These are phyloP conservation scores for Pinctada fucata DNA, from an alignment of 2,888 invertebrate genomes.

Conservation along the genomic window DNA sequence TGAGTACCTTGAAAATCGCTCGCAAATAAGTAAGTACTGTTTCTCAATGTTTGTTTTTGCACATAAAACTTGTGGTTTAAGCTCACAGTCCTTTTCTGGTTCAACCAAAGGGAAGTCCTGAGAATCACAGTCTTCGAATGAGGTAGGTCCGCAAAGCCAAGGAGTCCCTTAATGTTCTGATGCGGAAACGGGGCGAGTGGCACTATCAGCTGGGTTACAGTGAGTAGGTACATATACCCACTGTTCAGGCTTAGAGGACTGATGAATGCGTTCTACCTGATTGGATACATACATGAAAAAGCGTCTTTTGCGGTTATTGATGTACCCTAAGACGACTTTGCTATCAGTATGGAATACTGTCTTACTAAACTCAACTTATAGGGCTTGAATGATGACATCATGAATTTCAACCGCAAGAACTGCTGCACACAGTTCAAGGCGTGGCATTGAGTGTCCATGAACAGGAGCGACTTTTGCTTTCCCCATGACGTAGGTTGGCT, in stretches of 20 bases:
- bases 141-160: conserved; percentile 35
- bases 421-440: conserved; percentile 52
- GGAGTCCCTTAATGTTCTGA: conserved; percentile 1
- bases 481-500: conserved; percentile 46
- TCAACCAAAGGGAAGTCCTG: conserved; percentile 27
- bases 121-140: neutral
- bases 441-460: conserved; percentile 47
- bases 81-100: conserved; percentile 29
- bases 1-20: conserved; percentile 40
- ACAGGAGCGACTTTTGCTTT: conserved; percentile 53
- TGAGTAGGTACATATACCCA: conserved; percentile 43
- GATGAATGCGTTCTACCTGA: conserved; percentile 36
- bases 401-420: conserved; percentile 46
- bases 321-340: conserved; percentile 45
- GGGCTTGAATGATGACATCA: conserved; percentile 18
- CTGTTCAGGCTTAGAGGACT: conserved; percentile 34
- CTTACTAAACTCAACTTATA: conserved; percentile 21
- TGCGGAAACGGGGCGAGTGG: conserved; percentile 28
- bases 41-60: neutral
- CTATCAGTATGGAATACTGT: conserved; percentile 45
- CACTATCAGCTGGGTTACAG: conserved; percentile 40
- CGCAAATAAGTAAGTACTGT: conserved; percentile 7
- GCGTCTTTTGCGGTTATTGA: conserved; percentile 36
- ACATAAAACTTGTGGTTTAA: conserved; percentile 25
- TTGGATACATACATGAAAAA: conserved; percentile 49